phyloP scores from a whole-genome alignment of 2,888 invertebrate genomes.

The Copidosoma aretas region DNA sequence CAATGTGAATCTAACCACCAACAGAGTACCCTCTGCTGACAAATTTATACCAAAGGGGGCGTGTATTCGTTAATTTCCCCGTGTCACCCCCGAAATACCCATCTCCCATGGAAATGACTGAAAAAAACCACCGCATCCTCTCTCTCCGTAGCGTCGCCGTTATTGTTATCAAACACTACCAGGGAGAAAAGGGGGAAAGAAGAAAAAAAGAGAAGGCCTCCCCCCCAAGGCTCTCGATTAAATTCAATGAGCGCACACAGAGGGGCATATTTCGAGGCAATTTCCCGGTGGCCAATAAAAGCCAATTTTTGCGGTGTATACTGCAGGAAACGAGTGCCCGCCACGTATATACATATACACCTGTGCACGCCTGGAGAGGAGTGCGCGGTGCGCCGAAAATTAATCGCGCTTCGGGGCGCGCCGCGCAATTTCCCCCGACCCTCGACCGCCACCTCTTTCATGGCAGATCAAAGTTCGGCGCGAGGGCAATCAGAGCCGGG shows the following conservation, averaged over 20 bases:
- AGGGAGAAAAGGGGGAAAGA: too few relatives aligned
- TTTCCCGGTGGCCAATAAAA: conserved; percentile 28
- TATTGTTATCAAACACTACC: too few relatives aligned
- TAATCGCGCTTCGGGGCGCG: conserved; percentile 19
- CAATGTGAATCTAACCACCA: too few relatives aligned
- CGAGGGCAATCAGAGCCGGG: conserved; percentile 17
- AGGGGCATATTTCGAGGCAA: conserved; percentile 16
- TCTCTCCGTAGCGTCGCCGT: too few relatives aligned
- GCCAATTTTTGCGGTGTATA: conserved; percentile 33
- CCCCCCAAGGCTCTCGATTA: background rate
- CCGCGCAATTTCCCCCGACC: conserved; percentile 13
- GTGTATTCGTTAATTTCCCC: too few relatives aligned
- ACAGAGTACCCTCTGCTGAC: too few relatives aligned
- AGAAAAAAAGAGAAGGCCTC: too few relatives aligned
- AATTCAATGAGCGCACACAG: background rate
- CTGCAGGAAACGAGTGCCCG: background rate
- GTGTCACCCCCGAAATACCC: too few relatives aligned
- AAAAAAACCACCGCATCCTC: too few relatives aligned
- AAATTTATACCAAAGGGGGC: too few relatives aligned
- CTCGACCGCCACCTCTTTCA: conserved; percentile 4
- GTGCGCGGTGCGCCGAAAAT: conserved; percentile 26
- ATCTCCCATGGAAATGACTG: too few relatives aligned
- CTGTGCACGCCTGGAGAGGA: background rate
- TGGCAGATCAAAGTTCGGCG: conserved; percentile 25
- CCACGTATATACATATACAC: conserved; percentile 5